Base-by-base conservation (phyloP, 2,888 invertebrate species). In the Brachycybe producta region DNA sequence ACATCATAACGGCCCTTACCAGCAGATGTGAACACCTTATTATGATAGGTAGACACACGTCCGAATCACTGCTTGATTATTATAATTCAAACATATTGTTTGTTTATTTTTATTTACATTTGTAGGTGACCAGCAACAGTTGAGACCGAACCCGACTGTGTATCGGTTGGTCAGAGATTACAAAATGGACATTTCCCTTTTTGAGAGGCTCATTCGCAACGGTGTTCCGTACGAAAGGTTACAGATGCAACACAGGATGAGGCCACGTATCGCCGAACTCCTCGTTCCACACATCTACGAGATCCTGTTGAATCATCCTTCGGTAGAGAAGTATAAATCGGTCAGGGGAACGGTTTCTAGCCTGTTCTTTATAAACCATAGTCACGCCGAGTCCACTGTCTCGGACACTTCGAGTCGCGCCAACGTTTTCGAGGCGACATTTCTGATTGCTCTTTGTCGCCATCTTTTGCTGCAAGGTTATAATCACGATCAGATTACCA, bases 1-100 rank as follows among this genome's bases (percentile, higher is more conserved):
- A 90, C 62, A 76, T 87, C n/a, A 69, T 87, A 0, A 79, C 83
- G 0, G 78, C 84, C 0, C 67, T 90, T 17, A 82, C 82, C 0
- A 65, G 73, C 24, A 66, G 75, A 42, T 82, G 84, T 56, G 70
- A 88, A 62, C 90, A 91, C 64, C 72, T 69, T 19, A 82, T 91
- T 60, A 73, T 90, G 15, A 84, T 90, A 54, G 88, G 86, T 71
- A 64, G 67, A 62, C n/a, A n/a, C n/a, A n/a, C n/a, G n/a, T n/a
- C n/a, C n/a, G n/a, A n/a, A n/a, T n/a, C n/a, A n/a, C 8, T 30
- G 7, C 15, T 38, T 38, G 11, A 38, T 13, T n/a, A n/a, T n/a
- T n/a, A n/a, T n/a, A n/a, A n/a, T n/a, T n/a, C n/a, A n/a, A n/a
- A n/a, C n/a, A n/a, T n/a, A n/a, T n/a, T n/a, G n/a, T n/a, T n/a